Evolutionary conservation across 1,140 invertebrate species (phyloP).

Genomic region (Panagrolaimus sp.): DNA sequence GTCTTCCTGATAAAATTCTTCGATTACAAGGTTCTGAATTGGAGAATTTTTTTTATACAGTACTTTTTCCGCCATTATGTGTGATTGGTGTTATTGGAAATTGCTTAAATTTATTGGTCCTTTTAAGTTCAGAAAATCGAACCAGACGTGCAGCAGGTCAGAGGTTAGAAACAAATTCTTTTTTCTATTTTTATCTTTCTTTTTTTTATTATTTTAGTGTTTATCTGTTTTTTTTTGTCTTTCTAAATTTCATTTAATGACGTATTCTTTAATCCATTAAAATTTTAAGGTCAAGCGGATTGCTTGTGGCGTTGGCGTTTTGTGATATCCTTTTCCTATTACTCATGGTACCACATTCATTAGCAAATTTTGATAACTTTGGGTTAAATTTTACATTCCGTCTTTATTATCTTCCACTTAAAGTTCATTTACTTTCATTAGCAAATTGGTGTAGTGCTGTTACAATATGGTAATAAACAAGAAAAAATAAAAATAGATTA

Average conservation of each 20-base stretch:
- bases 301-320: constrained; percentile 40
- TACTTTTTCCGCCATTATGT: constrained; percentile 41
- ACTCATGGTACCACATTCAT: constrained; percentile 39
- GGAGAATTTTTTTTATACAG: constrained; percentile 31
- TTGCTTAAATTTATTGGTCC: constrained; percentile 39
- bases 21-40: constrained; percentile 16
- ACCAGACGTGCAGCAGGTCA: constrained; percentile 12
- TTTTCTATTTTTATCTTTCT: background rate
- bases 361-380: constrained; percentile 43
- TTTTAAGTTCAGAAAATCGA: constrained; percentile 24
- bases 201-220: background rate
- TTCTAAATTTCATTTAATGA: background rate
- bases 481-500: background rate
- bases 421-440: constrained; percentile 39
- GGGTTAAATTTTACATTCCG: constrained; percentile 34
- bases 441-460: constrained; percentile 47
- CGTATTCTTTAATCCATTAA: background rate
- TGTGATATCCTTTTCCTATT: constrained; percentile 45
- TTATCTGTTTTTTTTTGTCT: background rate
- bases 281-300: constrained; percentile 34
- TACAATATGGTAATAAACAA: constrained; percentile 37
- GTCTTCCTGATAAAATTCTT: background rate
- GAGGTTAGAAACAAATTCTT: background rate
- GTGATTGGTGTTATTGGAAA: constrained; percentile 37
- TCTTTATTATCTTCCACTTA: constrained; percentile 29